These are phyloP conservation scores for Falcunculus frontatus DNA, from an alignment of 2,113 vertebrate genomes.

Conservation along the genomic window DNA sequence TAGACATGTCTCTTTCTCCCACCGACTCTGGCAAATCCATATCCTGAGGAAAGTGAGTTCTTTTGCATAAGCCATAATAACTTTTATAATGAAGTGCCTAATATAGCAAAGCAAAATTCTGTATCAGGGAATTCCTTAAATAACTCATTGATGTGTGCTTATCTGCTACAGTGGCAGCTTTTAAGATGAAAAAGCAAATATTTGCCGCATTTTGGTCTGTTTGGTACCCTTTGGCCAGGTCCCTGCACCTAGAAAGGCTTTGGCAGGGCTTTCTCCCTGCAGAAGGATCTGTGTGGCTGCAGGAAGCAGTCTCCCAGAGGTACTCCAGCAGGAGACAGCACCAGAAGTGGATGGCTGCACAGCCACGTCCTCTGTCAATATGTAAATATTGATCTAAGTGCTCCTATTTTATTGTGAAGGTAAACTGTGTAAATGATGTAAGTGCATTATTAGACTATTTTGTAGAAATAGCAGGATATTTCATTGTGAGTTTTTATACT, in stretches of 20 bases:
- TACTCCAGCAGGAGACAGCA: background rate
- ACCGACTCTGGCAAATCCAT: background rate
- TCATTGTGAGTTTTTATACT: background rate
- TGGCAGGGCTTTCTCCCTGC: background rate
- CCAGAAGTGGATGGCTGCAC: background rate
- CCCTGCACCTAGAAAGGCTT: background rate
- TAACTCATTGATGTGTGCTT: background rate
- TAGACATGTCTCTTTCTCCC: background rate
- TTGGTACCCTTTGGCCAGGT: background rate
- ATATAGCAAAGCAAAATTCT: background rate
- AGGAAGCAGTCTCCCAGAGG: background rate
- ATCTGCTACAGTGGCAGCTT: background rate
- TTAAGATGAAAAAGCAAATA: background rate
- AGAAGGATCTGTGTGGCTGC: background rate
- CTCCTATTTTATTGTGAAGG: conserved; percentile 51
- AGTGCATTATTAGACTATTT: conserved; percentile 30
- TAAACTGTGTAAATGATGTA: conserved; percentile 56
- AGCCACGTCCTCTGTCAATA: conserved; percentile 57
- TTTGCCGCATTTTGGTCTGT: background rate
- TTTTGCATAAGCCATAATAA: conserved; percentile 41
- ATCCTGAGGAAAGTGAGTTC: background rate
- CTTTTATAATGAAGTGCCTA: conserved; percentile 37
- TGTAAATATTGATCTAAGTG: conserved; percentile 72
- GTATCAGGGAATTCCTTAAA: background rate
- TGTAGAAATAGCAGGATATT: conserved; percentile 23